These are phyloP conservation scores for Denticeps clupeoides DNA, from an alignment of 2,797 vertebrate genomes.

Conservation along the genomic window DNA sequence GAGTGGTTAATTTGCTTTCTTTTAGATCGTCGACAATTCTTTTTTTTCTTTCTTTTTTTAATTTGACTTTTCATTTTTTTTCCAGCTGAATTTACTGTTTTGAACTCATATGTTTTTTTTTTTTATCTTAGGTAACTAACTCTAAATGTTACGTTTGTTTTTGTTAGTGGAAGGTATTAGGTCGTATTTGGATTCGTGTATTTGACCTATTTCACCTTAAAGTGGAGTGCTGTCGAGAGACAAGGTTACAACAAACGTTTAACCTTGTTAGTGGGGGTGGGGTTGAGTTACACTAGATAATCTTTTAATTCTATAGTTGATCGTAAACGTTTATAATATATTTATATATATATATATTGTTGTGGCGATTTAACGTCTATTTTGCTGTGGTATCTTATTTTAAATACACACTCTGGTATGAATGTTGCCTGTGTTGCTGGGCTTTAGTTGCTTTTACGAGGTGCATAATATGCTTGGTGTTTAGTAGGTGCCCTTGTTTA, in stretches of 20 bases:
- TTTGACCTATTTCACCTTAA: too few relatives aligned
- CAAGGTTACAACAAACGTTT: conserved; percentile 50
- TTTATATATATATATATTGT: too few relatives aligned
- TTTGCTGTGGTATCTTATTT: too few relatives aligned
- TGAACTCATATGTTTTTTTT: neutral
- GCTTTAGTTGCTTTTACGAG: too few relatives aligned
- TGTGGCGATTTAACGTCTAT: too few relatives aligned
- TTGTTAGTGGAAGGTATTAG: too few relatives aligned
- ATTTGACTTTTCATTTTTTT: too few relatives aligned
- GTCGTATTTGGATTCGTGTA: too few relatives aligned
- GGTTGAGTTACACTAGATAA: conserved; percentile 26
- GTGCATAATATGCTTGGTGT: too few relatives aligned
- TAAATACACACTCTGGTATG: too few relatives aligned
- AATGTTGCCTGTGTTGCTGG: too few relatives aligned
- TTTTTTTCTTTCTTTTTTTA: neutral
- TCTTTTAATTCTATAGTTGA: neutral
- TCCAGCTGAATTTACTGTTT: conserved; percentile 1
- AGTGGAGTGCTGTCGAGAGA: conserved; percentile 33
- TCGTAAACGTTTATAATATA: neutral
- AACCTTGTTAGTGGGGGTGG: conserved; percentile 68
- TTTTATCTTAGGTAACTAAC: neutral
- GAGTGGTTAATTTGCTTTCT: conserved; percentile 5
- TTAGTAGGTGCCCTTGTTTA: too few relatives aligned
- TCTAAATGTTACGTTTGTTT: neutral
- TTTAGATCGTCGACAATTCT: neutral